Evolutionary conservation across 2,113 vertebrate species (phyloP).

Genomic region (Bujurquina vittata): DNA sequence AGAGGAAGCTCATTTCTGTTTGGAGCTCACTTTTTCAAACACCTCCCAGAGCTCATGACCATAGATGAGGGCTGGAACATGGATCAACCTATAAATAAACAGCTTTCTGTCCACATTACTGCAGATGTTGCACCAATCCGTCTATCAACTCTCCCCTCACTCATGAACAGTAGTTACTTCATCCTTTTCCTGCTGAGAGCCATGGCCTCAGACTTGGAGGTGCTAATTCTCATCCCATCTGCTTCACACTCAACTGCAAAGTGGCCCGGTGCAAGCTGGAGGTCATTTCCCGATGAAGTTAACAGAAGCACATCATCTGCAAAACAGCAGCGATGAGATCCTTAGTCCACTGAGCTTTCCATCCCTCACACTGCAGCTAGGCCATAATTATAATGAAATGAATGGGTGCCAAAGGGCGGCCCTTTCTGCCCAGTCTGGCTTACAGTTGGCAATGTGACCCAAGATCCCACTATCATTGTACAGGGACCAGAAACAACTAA

Average conservation of each 20-base stretch:
- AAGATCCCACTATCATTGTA: too few relatives aligned
- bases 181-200: neutral
- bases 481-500: neutral
- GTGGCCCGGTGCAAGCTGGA: neutral
- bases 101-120: neutral
- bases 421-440: neutral
- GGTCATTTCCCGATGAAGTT: neutral
- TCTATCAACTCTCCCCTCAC: neutral
- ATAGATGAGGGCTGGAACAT: neutral
- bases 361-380: neutral
- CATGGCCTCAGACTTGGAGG: neutral
- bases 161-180: neutral
- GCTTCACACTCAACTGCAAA: conserved; percentile 4
- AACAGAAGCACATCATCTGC: neutral
- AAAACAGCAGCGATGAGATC: neutral
- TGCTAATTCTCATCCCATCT: conserved; percentile 1
- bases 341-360: neutral
- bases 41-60: neutral
- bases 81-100: neutral
- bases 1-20: neutral
- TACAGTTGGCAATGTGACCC: neutral
- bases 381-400: neutral
- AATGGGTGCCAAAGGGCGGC: neutral
- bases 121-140: neutral
- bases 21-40: neutral